Evolutionary conservation across 2,797 vertebrate species (phyloP).

Genomic region (Sparus aurata): DNA sequence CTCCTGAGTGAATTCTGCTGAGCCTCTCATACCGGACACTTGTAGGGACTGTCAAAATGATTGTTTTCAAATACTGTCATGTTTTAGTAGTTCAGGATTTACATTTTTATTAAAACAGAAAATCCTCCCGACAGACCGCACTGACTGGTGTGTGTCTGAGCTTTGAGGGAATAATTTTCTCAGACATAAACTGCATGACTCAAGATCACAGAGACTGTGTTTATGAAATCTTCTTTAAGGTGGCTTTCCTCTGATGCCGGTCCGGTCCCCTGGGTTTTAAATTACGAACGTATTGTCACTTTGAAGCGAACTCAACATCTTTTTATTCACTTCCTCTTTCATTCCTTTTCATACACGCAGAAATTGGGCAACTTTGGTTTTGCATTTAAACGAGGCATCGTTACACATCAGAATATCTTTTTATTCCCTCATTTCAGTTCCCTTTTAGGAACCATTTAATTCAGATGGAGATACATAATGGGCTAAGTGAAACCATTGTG

Average conservation of each 20-base stretch:
- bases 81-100: conserved; percentile 29
- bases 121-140: conserved; percentile 18
- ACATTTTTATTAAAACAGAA: conserved; percentile 41
- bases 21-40: conserved; percentile 16
- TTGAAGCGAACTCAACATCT: conserved; percentile 45
- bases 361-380: conserved; percentile 10
- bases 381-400: conserved; percentile 30
- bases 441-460: conserved; percentile 47
- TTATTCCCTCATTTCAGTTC: not conserved
- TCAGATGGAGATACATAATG: conserved; percentile 27
- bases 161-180: conserved; percentile 46
- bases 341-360: conserved; percentile 26
- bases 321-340: conserved; percentile 30
- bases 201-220: conserved; percentile 46
- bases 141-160: conserved; percentile 21
- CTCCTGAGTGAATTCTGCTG: conserved; percentile 13
- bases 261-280: conserved; percentile 41
- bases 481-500: not conserved
- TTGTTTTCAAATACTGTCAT: conserved; percentile 14
- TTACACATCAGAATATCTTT: conserved; percentile 16
- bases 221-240: conserved; percentile 45
- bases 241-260: conserved; percentile 33
- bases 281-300: conserved; percentile 47
- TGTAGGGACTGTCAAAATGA: conserved; percentile 6
- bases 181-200: conserved; percentile 32